Conservation (phyloP, 2,888 invertebrate species). For the Chloroclysta siterata region DNA sequence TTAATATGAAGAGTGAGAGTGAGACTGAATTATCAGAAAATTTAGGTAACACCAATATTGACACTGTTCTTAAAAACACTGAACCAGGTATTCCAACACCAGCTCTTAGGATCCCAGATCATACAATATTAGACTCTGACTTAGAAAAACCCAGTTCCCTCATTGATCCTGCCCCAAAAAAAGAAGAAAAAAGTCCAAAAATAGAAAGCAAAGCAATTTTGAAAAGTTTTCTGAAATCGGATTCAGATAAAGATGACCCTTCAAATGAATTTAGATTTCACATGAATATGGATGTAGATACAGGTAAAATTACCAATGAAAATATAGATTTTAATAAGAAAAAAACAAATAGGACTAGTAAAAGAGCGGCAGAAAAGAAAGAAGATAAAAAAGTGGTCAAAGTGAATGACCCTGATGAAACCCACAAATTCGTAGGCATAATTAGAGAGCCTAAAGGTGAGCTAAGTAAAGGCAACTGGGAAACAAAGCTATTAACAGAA, state of each 20-base stretch:
- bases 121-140: background rate
- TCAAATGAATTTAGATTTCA: conserved; percentile 10
- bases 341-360: background rate
- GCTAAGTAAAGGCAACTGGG: conserved; percentile 64
- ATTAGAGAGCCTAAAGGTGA: conserved; percentile 42
- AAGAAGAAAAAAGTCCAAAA: background rate
- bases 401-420: conserved; percentile 12
- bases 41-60: background rate
- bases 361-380: conserved; percentile 11
- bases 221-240: background rate
- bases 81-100: background rate
- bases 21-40: background rate
- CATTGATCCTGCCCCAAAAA: background rate
- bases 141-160: background rate
- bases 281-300: conserved; percentile 19
- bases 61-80: background rate
- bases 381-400: conserved; percentile 22
- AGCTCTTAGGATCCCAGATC: conserved; percentile 1
- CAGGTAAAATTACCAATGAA: conserved; percentile 9
- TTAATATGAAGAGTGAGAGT: conserved; percentile 9
- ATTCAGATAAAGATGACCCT: conserved; percentile 15
- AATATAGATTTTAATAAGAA: background rate
- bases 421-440: conserved; percentile 24
- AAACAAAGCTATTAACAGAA: conserved; percentile 60
- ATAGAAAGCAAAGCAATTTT: background rate